Evolutionary conservation across 2,888 invertebrate genomes (phyloP).

Genomic region (Nomada ferruginata): DNA sequence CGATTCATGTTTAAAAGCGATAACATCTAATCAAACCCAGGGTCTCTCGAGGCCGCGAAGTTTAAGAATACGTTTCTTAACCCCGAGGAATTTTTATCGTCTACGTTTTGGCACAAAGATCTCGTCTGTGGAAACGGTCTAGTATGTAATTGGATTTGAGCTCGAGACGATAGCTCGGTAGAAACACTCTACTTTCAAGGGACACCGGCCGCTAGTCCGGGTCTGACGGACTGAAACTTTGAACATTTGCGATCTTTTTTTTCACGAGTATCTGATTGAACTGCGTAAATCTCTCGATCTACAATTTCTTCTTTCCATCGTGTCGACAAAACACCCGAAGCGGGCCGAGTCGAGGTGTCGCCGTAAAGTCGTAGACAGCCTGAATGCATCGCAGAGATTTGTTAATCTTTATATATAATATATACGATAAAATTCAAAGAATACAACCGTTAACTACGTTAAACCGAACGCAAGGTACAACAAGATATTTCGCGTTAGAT

Average conservation of each 20-base stretch:
- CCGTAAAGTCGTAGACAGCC: constrained; percentile 16
- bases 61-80: constrained; percentile 41
- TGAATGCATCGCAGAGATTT: constrained; percentile 28
- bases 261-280: constrained; percentile 11
- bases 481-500: constrained; percentile 59
- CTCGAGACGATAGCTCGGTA: constrained; percentile 49
- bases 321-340: not conserved
- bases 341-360: constrained; percentile 22
- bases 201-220: constrained; percentile 43
- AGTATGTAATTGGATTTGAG: constrained; percentile 47
- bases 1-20: not conserved
- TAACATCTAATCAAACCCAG: constrained; percentile 3
- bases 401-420: constrained; percentile 57
- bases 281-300: constrained; percentile 43
- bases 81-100: constrained; percentile 30
- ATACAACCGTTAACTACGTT: constrained; percentile 67
- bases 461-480: constrained; percentile 68
- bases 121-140: constrained; percentile 45
- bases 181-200: constrained; percentile 51
- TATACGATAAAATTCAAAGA: constrained; percentile 73
- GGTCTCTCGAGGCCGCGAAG: constrained; percentile 41
- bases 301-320: constrained; percentile 5
- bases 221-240: constrained; percentile 21
- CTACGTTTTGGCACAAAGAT: constrained; percentile 61
- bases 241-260: not conserved